Conservation (phyloP, 2,888 invertebrate genomes). For the Monoplex corrugatus region DNA sequence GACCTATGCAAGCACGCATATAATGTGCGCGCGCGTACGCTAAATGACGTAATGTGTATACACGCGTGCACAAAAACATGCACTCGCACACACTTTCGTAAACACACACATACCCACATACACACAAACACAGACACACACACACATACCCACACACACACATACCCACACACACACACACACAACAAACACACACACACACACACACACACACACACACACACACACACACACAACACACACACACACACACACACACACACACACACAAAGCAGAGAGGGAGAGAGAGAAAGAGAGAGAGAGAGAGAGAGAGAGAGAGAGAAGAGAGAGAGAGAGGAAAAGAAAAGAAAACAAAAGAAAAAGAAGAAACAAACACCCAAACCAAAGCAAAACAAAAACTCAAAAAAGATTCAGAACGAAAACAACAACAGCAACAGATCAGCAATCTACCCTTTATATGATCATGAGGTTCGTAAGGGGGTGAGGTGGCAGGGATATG, state of each 20-base stretch:
- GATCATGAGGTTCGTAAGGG: too few relatives aligned
- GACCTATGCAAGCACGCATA: background rate
- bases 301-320: background rate
- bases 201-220: background rate
- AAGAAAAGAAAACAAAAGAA: background rate
- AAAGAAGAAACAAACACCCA: background rate
- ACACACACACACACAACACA: background rate
- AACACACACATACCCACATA: constrained; percentile 3
- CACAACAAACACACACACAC: background rate
- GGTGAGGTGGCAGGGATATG: too few relatives aligned
- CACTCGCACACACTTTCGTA: background rate
- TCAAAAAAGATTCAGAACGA: background rate
- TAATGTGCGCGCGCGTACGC: background rate
- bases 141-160: background rate
- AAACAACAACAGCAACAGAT: background rate
- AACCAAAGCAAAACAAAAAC: background rate
- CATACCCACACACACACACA: background rate
- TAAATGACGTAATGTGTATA: background rate
- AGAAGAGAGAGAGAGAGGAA: background rate
- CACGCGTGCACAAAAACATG: too few relatives aligned
- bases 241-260: background rate
- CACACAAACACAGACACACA: constrained; percentile 12
- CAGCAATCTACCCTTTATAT: too few relatives aligned
- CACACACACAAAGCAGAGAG: background rate
- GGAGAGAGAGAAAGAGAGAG: background rate